Evolutionary conservation across 2,797 vertebrate species (phyloP).

Genomic region (Hoplostethus mediterraneus): DNA sequence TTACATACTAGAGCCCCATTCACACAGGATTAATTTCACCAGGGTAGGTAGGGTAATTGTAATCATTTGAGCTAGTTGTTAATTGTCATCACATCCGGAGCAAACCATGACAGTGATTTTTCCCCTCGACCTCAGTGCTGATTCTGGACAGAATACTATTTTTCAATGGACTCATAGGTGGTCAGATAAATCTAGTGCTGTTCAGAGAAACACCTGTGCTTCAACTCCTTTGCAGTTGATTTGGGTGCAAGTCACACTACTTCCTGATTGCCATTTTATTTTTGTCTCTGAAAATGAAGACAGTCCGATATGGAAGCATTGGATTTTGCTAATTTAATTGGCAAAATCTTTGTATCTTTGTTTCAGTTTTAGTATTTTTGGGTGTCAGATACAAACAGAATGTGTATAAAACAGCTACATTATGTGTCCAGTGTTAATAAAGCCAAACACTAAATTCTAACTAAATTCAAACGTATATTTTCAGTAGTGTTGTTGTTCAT

Average conservation of each 20-base stretch:
- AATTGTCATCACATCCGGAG: neutral
- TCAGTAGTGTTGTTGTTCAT: neutral
- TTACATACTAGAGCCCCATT: neutral
- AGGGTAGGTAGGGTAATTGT: neutral
- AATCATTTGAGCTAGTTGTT: neutral
- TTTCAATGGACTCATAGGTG: neutral
- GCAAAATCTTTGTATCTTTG: neutral
- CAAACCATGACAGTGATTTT: neutral
- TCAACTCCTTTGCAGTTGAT: neutral
- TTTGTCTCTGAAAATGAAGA: slow-evolving; percentile 1
- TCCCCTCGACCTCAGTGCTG: neutral
- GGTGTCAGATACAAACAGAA: neutral
- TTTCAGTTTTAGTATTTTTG: neutral
- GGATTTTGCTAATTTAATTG: neutral
- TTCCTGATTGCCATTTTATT: neutral
- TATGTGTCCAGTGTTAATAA: neutral
- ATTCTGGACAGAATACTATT: neutral
- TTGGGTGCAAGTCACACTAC: neutral
- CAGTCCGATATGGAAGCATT: neutral
- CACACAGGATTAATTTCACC: slow-evolving; percentile 1
- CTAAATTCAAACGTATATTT: neutral
- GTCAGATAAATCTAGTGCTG: neutral
- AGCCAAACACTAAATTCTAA: too few relatives aligned
- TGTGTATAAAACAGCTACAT: neutral
- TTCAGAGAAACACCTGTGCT: neutral